Evolutionary conservation across 2,113 vertebrate genomes (phyloP).

Genomic region (Strix uralensis): DNA sequence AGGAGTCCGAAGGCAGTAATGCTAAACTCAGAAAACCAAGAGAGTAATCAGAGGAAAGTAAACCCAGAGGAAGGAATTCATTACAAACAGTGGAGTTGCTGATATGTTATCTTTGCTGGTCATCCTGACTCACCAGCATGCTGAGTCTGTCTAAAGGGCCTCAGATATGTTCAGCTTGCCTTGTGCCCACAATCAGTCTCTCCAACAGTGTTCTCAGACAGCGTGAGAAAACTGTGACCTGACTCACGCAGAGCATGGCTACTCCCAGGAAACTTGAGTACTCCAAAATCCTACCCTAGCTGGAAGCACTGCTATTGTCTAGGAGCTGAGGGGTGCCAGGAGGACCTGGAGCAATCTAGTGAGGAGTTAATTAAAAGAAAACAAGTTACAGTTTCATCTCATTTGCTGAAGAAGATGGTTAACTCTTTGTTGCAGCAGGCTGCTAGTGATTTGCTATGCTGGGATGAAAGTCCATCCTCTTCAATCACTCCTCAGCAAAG

Average conservation of each 20-base stretch:
- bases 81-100: not conserved
- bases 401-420: slow-evolving; percentile 8
- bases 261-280: not conserved
- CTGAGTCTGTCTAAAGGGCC: not conserved
- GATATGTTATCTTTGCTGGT: slow-evolving; percentile 6
- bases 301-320: slow-evolving; percentile 41
- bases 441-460: not conserved
- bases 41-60: not conserved
- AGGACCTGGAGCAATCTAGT: not conserved
- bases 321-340: not conserved
- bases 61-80: slow-evolving; percentile 18
- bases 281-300: not conserved
- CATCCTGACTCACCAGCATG: not conserved
- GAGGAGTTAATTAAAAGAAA: slow-evolving; percentile 71
- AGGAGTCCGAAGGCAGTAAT: not conserved
- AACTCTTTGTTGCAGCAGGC: not conserved
- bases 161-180: not conserved
- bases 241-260: not conserved
- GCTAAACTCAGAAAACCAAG: not conserved
- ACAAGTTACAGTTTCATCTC: slow-evolving; percentile 43
- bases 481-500: slow-evolving; percentile 5
- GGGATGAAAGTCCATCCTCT: slow-evolving; percentile 34
- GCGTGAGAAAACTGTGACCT: slow-evolving; percentile 58
- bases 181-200: not conserved
- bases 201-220: not conserved